phyloP scores from a whole-genome alignment of 2,888 invertebrate species.

The Neoscelio sp. region DNA sequence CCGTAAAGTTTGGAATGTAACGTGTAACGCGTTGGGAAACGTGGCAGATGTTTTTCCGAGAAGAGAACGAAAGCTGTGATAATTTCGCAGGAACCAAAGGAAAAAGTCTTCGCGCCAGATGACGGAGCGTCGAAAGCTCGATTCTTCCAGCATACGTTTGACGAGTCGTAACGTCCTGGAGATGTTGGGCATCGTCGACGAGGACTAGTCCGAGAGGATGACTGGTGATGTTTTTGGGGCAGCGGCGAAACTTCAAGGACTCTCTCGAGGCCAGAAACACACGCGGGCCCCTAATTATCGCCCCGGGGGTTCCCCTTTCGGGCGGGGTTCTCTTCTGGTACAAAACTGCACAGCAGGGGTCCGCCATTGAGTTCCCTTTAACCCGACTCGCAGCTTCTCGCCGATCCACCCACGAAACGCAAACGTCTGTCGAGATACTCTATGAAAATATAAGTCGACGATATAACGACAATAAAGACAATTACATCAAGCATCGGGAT shows the following conservation, averaged over 20 bases:
- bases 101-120: conserved; percentile 64
- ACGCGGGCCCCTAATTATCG: conserved; percentile 83
- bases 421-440: conserved; percentile 43
- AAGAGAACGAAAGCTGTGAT: conserved; percentile 33
- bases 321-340: conserved; percentile 79
- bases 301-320: conserved; percentile 82
- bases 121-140: conserved; percentile 60
- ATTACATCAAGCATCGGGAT: conserved; percentile 38
- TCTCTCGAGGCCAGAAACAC: conserved; percentile 81
- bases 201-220: conserved; percentile 41
- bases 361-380: conserved; percentile 75
- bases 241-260: conserved; percentile 82
- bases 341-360: conserved; percentile 82
- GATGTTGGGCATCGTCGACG: conserved; percentile 9
- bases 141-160: conserved; percentile 44
- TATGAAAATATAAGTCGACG: conserved; percentile 39
- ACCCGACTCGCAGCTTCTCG: conserved; percentile 68
- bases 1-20: too few species aligned
- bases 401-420: conserved; percentile 67
- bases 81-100: conserved; percentile 39
- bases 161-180: conserved; percentile 37
- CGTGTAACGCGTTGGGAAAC: conserved; percentile 42
- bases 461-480: conserved; percentile 48
- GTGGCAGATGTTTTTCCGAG: conserved; percentile 61
- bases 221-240: conserved; percentile 71